Evolutionary conservation across 2,113 vertebrate genomes (phyloP).

Genomic region (Melanostigma gelatinosum): DNA sequence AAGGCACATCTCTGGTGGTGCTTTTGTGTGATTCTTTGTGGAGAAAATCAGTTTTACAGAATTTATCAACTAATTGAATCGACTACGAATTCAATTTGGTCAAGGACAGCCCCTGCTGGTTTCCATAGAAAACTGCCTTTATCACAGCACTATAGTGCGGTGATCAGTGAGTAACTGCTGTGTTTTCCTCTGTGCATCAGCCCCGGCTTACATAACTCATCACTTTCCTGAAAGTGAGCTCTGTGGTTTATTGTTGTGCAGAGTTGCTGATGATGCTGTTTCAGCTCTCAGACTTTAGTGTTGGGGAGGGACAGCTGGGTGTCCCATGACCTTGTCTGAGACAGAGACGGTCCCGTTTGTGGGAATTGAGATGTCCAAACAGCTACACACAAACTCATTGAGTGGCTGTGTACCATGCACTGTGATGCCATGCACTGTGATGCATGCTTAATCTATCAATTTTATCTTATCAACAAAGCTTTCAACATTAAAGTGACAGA

Average conservation of each 20-base stretch:
- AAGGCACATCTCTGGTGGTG: too few species aligned
- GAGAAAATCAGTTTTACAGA: too few species aligned
- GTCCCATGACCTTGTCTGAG: conserved; percentile 54
- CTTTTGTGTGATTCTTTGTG: too few species aligned
- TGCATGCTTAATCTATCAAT: background rate
- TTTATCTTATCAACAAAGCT: background rate
- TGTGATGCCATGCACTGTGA: too few species aligned
- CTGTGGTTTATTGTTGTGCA: conserved; percentile 31
- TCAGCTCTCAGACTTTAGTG: conserved; percentile 9
- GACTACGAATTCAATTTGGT: too few species aligned
- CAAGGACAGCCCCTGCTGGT: background rate
- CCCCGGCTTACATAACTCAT: conserved; percentile 25
- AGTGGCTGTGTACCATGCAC: background rate
- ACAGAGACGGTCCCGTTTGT: conserved; percentile 45
- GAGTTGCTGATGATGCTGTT: conserved; percentile 44
- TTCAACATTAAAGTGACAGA: background rate
- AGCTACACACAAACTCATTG: conserved; percentile 6
- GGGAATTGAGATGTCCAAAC: conserved; percentile 21
- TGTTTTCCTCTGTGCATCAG: conserved; percentile 16
- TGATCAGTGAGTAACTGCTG: background rate
- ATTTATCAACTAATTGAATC: too few species aligned
- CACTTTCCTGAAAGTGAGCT: conserved; percentile 14
- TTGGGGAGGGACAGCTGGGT: conserved; percentile 6
- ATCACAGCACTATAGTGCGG: background rate
- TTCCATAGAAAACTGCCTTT: background rate